Base-by-base conservation (phyloP, 2,888 invertebrate species). In the Lycaena phlaeas region DNA sequence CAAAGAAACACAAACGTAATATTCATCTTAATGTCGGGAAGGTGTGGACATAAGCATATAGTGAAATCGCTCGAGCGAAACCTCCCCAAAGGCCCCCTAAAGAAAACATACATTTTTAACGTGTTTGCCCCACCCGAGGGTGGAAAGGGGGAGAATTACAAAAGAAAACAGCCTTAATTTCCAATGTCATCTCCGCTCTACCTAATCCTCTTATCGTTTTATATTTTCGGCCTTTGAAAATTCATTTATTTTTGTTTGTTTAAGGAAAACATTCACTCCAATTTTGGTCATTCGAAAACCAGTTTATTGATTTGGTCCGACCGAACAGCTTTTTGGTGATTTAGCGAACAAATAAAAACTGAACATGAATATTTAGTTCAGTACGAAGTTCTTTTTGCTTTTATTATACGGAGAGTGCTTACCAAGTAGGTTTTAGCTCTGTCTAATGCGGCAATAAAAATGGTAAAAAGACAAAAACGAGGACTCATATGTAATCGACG, bases 91-190 rank as follows among this genome's bases (percentile, higher is more conserved):
- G 66, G 43, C 63, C n/a, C 61, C 53, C 50, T 50, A 48, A 64
- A 61, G 64, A 64, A 68, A 68, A 71, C 79, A 79, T 81, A 78
- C 79, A 81, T 82, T 81, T 79, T 79, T 79, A 82, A 84, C 75
- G 70, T 63, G 64, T 67, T 42, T 61, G 57, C 62, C 49, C 55
- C 49, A 41, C 51, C 60, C 60, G 60, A 63, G 72, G 81, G 74
- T 66, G 77, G 69, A 66, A 70, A 60, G 74, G 78, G 78, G 68
- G 75, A 69, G 73, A 79, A 82, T 82, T 81, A 84, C 82, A 82
- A 84, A 82, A 77, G 79, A 81, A 84, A 82, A 82, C 81, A 81
- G 67, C 81, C 84, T 82, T 82, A 84, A 84, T 84, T 82, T 82
- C 82, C 81, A 84, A 81, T 81, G 84, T 82, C 84, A 84, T 84